Conservation (phyloP, 2,888 invertebrate genomes). For the Linyphia triangularis region DNA sequence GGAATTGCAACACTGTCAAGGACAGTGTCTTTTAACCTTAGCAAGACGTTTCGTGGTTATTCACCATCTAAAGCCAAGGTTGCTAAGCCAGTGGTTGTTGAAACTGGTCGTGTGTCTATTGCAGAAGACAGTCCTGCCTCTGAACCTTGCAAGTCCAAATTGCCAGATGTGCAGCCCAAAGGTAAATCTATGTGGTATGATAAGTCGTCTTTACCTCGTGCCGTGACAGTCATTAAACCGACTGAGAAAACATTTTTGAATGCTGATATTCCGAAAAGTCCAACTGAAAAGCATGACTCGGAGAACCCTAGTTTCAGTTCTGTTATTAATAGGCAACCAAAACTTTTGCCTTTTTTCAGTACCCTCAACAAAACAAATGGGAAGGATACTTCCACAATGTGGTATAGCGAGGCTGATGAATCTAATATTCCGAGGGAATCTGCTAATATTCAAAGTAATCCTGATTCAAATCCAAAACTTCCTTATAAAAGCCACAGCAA, state of each 20-base stretch:
- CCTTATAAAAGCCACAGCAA: neutral
- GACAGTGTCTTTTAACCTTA: constrained; percentile 64
- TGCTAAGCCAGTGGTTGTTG: neutral
- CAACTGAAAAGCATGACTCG: neutral
- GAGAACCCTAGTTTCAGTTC: constrained; percentile 18
- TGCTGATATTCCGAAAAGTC: constrained; percentile 18
- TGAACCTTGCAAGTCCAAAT: constrained; percentile 19
- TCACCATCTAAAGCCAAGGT: constrained; percentile 26
- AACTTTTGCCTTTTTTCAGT: constrained; percentile 48
- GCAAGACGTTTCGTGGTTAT: constrained; percentile 50
- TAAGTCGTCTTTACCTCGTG: constrained; percentile 53
- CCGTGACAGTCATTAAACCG: constrained; percentile 58
- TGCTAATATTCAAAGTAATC: neutral
- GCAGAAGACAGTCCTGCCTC: neutral
- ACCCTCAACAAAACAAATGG: constrained; percentile 26
- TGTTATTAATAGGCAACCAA: constrained; percentile 40
- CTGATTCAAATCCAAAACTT: neutral
- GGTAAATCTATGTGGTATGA: constrained; percentile 70
- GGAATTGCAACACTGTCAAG: constrained; percentile 49
- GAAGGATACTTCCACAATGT: constrained; percentile 38
- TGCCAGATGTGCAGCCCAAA: constrained; percentile 27
- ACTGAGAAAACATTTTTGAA: constrained; percentile 16
- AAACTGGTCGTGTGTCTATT: neutral
- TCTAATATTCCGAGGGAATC: neutral
- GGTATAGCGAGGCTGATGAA: constrained; percentile 50